These are phyloP conservation scores for Amphiduros pacificus DNA, from an alignment of 2,888 invertebrate species.

Conservation along the genomic window DNA sequence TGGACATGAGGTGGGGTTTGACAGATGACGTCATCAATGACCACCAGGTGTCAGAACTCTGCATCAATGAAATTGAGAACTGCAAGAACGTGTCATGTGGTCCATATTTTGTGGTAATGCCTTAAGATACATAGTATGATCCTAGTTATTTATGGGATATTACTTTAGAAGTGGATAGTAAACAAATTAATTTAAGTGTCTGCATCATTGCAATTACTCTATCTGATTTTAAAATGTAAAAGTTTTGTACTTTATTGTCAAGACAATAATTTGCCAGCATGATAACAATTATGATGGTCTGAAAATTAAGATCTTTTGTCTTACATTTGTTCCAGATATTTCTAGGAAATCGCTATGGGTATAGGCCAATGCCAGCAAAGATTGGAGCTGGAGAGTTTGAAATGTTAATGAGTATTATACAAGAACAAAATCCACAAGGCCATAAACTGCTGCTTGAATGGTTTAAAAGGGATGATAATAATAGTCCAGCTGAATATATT, in stretches of 20 bases:
- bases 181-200: too few relatives aligned
- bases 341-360: slow-evolving; percentile 53
- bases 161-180: too few relatives aligned
- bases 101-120: slow-evolving; percentile 34
- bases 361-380: slow-evolving; percentile 44
- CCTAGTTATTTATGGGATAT: too few relatives aligned
- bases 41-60: slow-evolving; percentile 31
- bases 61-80: slow-evolving; percentile 28
- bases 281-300: too few relatives aligned
- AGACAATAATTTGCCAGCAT: too few relatives aligned
- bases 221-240: too few relatives aligned
- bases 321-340: slow-evolving; percentile 37
- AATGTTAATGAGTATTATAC: slow-evolving; percentile 24
- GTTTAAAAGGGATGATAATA: slow-evolving; percentile 50
- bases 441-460: slow-evolving; percentile 39
- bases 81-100: slow-evolving; percentile 31
- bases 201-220: too few relatives aligned
- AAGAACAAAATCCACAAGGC: slow-evolving; percentile 22
- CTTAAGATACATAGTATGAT: too few relatives aligned
- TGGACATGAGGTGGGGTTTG: slow-evolving; percentile 35
- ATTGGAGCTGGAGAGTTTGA: slow-evolving; percentile 41
- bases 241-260: too few relatives aligned
- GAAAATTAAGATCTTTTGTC: too few relatives aligned
- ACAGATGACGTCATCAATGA: slow-evolving; percentile 31
- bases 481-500: slow-evolving; percentile 43